Base-by-base conservation (phyloP, 2,113 vertebrate species). In the Brachypodius melanocephalos region DNA sequence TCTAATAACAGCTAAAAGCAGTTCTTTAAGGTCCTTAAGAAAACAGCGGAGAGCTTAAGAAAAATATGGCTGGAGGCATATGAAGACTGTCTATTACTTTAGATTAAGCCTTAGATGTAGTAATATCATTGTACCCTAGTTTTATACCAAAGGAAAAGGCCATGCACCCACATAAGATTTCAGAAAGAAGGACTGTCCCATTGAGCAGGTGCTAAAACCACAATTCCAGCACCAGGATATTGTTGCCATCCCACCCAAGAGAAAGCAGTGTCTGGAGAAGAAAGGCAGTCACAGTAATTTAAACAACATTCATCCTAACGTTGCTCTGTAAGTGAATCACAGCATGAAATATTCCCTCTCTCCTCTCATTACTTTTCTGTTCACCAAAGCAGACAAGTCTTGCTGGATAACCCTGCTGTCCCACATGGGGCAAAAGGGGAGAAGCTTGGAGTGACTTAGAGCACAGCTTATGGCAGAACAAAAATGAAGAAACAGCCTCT, bases 81-180 rank as follows among this genome's bases (percentile, higher is more conserved):
- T 10, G 20, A 78, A 75, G 12, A 26, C 12, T 57, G 20, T 7
- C 46, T n/a, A 54, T 45, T 68, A 8, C 28, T 76, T 42, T 14
- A 73, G 14, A 71, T 20, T 29, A 59, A 71, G 20, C 32, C 38
- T 77, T 49, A 62, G 32, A 20, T 0, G 5, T 24, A 59, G 42
- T 38, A 28, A 8, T 29, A 25, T 4, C 34, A 12, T 21, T 38
- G 5, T 25, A 10, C 10, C 8, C 6, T 6, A 16, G 17, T 10
- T 66, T 31, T 6, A 55, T 8, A 19, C 19, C 11, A 12, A 59
- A 80, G 31, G 8, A 36, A 71, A 88, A 59, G 22, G 9, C 15
- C 0, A 0, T 11, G 12, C 3, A 4, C 10, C 20, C 25, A 13
- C 24, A 6, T 1, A 43, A 29, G 19, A 62, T 14, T 72, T 73